Evolutionary conservation across 2,888 invertebrate species (phyloP).

Genomic region (Cheilosia variabilis): DNA sequence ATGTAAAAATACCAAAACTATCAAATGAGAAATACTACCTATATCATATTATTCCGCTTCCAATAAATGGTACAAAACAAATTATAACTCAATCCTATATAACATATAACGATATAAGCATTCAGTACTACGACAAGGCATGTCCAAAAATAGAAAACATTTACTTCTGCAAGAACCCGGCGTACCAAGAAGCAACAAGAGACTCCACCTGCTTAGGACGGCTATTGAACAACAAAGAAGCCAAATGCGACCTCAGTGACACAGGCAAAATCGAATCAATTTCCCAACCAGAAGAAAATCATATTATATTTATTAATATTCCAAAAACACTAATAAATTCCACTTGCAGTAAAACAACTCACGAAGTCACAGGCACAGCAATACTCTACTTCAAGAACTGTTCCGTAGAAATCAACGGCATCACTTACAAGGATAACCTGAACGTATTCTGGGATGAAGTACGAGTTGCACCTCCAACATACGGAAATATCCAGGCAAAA

Average conservation of each 20-base stretch:
- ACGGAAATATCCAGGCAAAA: too few relatives aligned
- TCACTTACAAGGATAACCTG: slow-evolving; percentile 11
- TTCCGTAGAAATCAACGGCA: slow-evolving; percentile 17
- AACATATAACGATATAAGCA: slow-evolving; percentile 25
- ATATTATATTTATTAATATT: slow-evolving; percentile 36
- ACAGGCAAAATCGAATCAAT: slow-evolving; percentile 20
- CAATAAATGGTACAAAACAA: slow-evolving; percentile 29
- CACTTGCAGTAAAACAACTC: slow-evolving; percentile 12
- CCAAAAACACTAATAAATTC: slow-evolving; percentile 42
- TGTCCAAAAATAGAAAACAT: slow-evolving; percentile 38
- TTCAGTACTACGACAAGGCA: slow-evolving; percentile 20
- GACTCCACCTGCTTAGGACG: slow-evolving; percentile 31
- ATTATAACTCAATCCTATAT: slow-evolving; percentile 26
- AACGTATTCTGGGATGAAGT: slow-evolving; percentile 3
- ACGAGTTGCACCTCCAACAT: too few relatives aligned
- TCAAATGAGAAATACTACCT: slow-evolving; percentile 5
- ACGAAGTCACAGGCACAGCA: background rate
- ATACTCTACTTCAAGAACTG: slow-evolving; percentile 18
- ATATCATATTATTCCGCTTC: slow-evolving; percentile 29
- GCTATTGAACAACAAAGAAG: slow-evolving; percentile 39
- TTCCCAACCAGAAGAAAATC: slow-evolving; percentile 47
- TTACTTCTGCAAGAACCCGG: slow-evolving; percentile 37
- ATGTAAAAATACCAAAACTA: slow-evolving; percentile 25
- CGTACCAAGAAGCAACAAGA: slow-evolving; percentile 14
- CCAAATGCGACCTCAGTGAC: slow-evolving; percentile 21